Evolutionary conservation across 2,888 invertebrate genomes (phyloP).

Genomic region (Drosophila setosimentum): DNA sequence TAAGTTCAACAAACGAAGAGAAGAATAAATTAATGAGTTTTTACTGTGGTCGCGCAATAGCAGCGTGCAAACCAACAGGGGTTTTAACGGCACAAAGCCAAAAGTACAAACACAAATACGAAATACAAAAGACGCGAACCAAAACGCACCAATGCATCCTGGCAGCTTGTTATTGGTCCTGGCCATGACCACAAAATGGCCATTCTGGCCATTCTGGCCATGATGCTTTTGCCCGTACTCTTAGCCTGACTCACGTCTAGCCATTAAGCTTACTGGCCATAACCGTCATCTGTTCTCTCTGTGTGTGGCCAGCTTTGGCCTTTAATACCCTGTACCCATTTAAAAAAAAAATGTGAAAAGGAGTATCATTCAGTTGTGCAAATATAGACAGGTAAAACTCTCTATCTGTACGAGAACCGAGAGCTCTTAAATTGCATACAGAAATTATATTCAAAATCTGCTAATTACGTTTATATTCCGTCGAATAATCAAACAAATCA

Average conservation of each 20-base stretch:
- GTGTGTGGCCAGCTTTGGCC: slow-evolving; percentile 16
- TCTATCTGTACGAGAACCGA: neutral
- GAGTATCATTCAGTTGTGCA: neutral
- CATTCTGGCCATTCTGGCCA: slow-evolving; percentile 48
- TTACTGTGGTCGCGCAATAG: slow-evolving; percentile 69
- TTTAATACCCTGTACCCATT: slow-evolving; percentile 3
- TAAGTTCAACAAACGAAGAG: slow-evolving; percentile 81
- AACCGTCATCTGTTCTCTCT: slow-evolving; percentile 70
- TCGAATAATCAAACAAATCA: too few relatives aligned
- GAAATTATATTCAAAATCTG: neutral
- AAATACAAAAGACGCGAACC: slow-evolving; percentile 28
- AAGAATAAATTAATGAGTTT: slow-evolving; percentile 83
- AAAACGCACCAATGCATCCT: slow-evolving; percentile 52
- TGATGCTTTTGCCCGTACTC: slow-evolving; percentile 15
- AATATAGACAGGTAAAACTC: neutral
- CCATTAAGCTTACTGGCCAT: slow-evolving; percentile 68
- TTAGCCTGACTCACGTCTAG: slow-evolving; percentile 46
- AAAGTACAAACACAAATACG: slow-evolving; percentile 60
- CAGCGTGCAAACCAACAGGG: slow-evolving; percentile 37
- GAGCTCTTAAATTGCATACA: neutral
- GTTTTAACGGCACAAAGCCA: slow-evolving; percentile 72
- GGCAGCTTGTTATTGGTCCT: slow-evolving; percentile 42
- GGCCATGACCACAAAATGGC: slow-evolving; percentile 66
- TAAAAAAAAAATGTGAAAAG: neutral
- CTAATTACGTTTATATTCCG: neutral